Conservation (phyloP, 2,888 invertebrate species). For the Lissonota sp. region DNA sequence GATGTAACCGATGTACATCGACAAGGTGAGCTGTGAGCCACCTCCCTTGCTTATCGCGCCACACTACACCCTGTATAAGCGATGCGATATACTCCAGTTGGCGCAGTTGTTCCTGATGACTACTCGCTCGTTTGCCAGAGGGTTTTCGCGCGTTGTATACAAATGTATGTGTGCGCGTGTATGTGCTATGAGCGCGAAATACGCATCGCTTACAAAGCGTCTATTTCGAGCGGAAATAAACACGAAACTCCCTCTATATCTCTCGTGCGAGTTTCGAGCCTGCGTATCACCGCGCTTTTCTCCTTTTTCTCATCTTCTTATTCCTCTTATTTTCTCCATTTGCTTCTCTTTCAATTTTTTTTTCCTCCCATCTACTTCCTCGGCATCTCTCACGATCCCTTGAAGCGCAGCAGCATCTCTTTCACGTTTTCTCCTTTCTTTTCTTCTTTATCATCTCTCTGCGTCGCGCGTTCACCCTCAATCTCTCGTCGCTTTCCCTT, state of each 20-base stretch:
- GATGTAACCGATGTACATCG: slow-evolving; percentile 53
- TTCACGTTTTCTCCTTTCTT: slow-evolving; percentile 53
- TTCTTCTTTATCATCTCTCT: slow-evolving; percentile 20
- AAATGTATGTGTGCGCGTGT: slow-evolving; percentile 1
- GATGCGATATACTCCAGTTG: slow-evolving; percentile 37
- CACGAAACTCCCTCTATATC: slow-evolving; percentile 57
- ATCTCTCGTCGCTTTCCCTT: slow-evolving; percentile 15
- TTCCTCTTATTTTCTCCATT: slow-evolving; percentile 39
- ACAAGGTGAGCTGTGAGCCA: slow-evolving; percentile 52
- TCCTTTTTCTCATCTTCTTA: slow-evolving; percentile 36
- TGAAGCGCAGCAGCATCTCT: slow-evolving; percentile 44
- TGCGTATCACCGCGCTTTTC: slow-evolving; percentile 44
- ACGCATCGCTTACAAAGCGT: slow-evolving; percentile 71
- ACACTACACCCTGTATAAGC: too few species aligned
- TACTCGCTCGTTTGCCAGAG: slow-evolving; percentile 39
- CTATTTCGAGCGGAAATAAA: slow-evolving; percentile 74
- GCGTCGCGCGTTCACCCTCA: slow-evolving; percentile 16
- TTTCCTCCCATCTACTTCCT: slow-evolving; percentile 41
- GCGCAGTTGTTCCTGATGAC: slow-evolving; percentile 50
- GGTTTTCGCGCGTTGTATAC: background rate
- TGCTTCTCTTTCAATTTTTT: slow-evolving; percentile 34
- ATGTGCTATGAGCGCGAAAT: slow-evolving; percentile 33
- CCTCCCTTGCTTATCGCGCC: slow-evolving; percentile 51
- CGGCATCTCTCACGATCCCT: slow-evolving; percentile 53
- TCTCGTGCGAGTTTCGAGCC: slow-evolving; percentile 52